A percentile compares a stretch with the other conserved stretches of the same genome.
These are phyloP conservation scores for Agriopis leucophaearia DNA, from an alignment of 2,888 invertebrate species.

Conservation along the genomic window DNA sequence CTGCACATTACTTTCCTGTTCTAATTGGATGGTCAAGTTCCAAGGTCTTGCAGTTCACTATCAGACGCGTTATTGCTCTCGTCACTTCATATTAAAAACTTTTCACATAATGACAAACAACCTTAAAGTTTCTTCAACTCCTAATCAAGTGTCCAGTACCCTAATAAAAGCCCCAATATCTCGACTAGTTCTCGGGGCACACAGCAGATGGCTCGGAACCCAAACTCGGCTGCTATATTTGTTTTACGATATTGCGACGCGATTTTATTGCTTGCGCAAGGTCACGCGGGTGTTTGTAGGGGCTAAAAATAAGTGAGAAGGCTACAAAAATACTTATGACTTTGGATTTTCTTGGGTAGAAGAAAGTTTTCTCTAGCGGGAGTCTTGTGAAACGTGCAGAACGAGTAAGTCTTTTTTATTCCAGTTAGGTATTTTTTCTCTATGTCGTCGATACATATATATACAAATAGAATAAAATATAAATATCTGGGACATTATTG, in stretches of 20 bases:
- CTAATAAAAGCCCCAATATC: conserved; percentile 15
- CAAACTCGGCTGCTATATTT: conserved; percentile 28
- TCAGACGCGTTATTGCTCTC: neutral
- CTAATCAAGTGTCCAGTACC: conserved; percentile 20
- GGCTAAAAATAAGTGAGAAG: conserved; percentile 30
- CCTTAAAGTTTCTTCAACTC: conserved; percentile 14
- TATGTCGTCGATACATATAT: too few species aligned
- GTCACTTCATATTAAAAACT: neutral
- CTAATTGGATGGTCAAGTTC: neutral
- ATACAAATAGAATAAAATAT: too few species aligned
- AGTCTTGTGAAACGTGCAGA: neutral
- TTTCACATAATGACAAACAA: neutral
- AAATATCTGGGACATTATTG: too few species aligned
- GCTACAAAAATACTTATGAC: conserved; percentile 13
- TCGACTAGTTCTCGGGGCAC: conserved; percentile 12
- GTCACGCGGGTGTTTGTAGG: conserved; percentile 16
- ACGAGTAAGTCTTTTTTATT: neutral
- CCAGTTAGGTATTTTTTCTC: too few species aligned
- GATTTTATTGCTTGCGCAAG: conserved; percentile 25
- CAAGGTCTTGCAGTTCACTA: neutral
- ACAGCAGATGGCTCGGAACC: conserved; percentile 23
- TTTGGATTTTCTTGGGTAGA: conserved; percentile 1
- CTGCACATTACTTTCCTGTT: neutral
- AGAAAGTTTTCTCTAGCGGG: neutral
- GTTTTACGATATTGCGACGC: conserved; percentile 30